Base-by-base conservation (phyloP, 1,140 invertebrate genomes). In the Choristoneura fumiferana region DNA sequence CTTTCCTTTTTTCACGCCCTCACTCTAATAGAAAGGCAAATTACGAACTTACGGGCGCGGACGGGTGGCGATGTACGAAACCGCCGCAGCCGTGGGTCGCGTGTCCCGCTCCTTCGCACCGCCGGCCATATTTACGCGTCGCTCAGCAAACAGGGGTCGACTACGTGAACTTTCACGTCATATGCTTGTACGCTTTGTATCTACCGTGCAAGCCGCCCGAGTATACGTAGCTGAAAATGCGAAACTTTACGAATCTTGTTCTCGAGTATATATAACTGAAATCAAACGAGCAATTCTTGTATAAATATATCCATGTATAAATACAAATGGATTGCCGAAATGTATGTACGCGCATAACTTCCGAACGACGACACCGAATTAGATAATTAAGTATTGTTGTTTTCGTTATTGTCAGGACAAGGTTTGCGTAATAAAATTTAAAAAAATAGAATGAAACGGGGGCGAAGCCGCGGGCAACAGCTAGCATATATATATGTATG, bases 1-100 rank as follows among this genome's bases (percentile, higher is more conserved):
- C 86, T 89, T 87, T 89, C 86, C 86, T 89, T 87, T 89, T 89
- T 89, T 89, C 84, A 89, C 86, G 84, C 86, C 86, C 86, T 87
- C 86, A 74, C 78, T 87, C 83, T 87, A 89, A 89, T 89, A 89
- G 84, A 89, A 89, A 89, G 86, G 84, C 86, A 89, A 89, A 89
- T 89, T 87, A 89, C 87, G 84, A 87, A 84, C 82, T 89, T 87
- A 85, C 82, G 82, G 78, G 83, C 83, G 86, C 84, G 80, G 84
- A 86, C 86, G 84, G 82, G 84, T 84, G 83, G 80, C 83, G 81
- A 81, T 87, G 83, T 87, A 79, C 77, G 80, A 84, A 86, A 87
- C 84, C 85, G 79, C 81, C 75, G 71, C 71, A 63, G 61, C 71
- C n/a, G n/a, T n/a, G 67, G 74, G 57, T 74, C 65, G 52, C 67